Evolutionary conservation across 2,113 vertebrate species (phyloP).

Genomic region (Passer montanus): DNA sequence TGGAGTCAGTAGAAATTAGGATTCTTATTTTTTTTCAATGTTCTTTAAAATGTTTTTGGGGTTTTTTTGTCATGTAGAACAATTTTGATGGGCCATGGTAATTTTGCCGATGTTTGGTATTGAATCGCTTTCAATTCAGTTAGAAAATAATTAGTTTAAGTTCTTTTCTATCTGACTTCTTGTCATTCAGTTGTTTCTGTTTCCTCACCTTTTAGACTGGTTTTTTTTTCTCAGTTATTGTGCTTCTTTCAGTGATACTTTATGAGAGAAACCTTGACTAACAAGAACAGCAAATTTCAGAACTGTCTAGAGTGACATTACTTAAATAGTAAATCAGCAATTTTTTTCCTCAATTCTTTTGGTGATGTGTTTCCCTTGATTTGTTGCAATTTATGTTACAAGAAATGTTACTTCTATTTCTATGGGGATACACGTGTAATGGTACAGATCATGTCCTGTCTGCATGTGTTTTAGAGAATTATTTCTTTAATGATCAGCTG

Average conservation of each 20-base stretch:
- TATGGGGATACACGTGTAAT: not conserved
- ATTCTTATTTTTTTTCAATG: not conserved
- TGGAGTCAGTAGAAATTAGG: not conserved
- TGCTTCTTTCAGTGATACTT: not conserved
- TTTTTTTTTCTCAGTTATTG: not conserved
- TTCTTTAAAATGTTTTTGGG: not conserved
- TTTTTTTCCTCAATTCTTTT: not conserved
- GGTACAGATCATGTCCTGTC: not conserved
- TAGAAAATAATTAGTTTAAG: not conserved
- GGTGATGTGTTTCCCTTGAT: not conserved
- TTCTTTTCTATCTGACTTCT: not conserved
- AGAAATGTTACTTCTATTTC: not conserved
- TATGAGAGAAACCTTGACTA: not conserved
- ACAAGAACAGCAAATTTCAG: not conserved
- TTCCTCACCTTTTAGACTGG: not conserved
- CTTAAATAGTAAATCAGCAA: not conserved
- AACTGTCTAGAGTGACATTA: not conserved
- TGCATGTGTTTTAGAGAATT: accelerated
- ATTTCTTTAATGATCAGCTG: not conserved
- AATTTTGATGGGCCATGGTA: not conserved
- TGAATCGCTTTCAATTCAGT: not conserved
- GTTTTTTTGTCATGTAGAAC: not conserved
- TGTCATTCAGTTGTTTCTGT: not conserved
- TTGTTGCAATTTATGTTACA: not conserved
- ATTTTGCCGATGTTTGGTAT: not conserved